These are phyloP conservation scores for Melanogrammus aeglefinus DNA, from an alignment of 2,797 vertebrate genomes.

Conservation along the genomic window DNA sequence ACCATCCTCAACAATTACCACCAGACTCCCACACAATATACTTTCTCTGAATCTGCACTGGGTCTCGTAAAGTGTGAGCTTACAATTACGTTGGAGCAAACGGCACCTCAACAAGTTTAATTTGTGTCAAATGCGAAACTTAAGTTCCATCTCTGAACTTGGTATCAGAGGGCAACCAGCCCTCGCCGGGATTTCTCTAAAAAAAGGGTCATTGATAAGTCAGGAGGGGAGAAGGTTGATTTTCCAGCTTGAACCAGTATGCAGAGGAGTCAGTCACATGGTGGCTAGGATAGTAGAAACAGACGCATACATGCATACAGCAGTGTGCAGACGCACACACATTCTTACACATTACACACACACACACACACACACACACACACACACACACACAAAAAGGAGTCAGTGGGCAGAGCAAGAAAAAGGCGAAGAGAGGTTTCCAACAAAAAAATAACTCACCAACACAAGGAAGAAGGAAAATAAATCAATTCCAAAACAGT, in stretches of 20 bases:
- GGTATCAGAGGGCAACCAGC: neutral
- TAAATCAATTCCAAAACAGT: conserved; percentile 49
- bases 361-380: too few species aligned
- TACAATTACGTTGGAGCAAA: conserved; percentile 19
- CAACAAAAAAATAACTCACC: conserved; percentile 43
- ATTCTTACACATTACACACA: conserved; percentile 18
- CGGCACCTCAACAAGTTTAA: neutral
- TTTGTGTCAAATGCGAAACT: neutral
- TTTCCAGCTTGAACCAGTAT: conserved; percentile 25
- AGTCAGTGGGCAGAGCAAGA: conserved; percentile 30
- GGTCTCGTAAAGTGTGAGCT: conserved; percentile 37
- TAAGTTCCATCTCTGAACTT: neutral
- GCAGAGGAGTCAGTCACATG: conserved; percentile 33
- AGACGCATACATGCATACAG: conserved; percentile 8
- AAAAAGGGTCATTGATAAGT: conserved; percentile 24
- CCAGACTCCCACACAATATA: conserved; percentile 16
- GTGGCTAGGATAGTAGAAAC: conserved; percentile 37
- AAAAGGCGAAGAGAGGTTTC: conserved; percentile 61
- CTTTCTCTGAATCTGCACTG: conserved; percentile 43
- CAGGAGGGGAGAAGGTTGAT: conserved; percentile 19
- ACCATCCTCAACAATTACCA: conserved; percentile 35
- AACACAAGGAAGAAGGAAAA: conserved; percentile 51
- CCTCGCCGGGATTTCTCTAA: conserved; percentile 32
- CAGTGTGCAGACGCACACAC: neutral
- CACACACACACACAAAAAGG: conserved; percentile 32